These are phyloP conservation scores for Actinemys pallida DNA, from an alignment of 2,113 vertebrate genomes.

Conservation along the genomic window DNA sequence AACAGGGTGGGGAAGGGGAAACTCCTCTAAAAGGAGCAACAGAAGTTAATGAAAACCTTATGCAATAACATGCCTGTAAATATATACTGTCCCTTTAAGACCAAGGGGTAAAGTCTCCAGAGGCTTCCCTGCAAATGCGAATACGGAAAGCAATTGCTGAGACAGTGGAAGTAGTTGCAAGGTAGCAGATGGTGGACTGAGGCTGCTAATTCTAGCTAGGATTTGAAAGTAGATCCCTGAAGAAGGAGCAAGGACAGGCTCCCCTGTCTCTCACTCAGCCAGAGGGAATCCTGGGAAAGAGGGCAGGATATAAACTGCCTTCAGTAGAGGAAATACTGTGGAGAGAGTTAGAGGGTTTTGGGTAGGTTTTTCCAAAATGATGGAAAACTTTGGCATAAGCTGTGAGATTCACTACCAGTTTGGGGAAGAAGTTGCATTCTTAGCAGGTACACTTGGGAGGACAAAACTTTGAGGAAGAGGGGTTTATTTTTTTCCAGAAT, in stretches of 20 bases:
- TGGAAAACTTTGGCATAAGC: neutral
- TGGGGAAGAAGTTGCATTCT: neutral
- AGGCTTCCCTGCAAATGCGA: neutral
- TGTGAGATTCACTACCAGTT: neutral
- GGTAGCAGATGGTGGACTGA: neutral
- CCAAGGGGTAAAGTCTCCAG: neutral
- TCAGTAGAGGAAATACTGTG: neutral
- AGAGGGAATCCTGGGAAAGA: neutral
- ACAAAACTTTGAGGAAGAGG: neutral
- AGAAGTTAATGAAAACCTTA: neutral
- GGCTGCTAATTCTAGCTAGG: neutral
- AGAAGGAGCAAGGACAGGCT: neutral
- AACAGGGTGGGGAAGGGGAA: neutral
- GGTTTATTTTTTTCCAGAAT: neutral
- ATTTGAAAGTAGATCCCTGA: neutral
- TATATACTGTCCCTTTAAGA: neutral
- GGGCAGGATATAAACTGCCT: neutral
- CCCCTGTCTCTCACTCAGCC: neutral
- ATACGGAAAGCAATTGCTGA: neutral
- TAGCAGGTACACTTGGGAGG: neutral
- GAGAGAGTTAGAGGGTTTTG: neutral
- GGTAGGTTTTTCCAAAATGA: neutral
- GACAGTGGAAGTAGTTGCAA: neutral
- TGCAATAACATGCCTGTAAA: neutral
- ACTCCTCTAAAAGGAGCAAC: neutral